These are phyloP conservation scores for Epistrophe grossulariae DNA, from an alignment of 2,888 invertebrate species.

Conservation along the genomic window DNA sequence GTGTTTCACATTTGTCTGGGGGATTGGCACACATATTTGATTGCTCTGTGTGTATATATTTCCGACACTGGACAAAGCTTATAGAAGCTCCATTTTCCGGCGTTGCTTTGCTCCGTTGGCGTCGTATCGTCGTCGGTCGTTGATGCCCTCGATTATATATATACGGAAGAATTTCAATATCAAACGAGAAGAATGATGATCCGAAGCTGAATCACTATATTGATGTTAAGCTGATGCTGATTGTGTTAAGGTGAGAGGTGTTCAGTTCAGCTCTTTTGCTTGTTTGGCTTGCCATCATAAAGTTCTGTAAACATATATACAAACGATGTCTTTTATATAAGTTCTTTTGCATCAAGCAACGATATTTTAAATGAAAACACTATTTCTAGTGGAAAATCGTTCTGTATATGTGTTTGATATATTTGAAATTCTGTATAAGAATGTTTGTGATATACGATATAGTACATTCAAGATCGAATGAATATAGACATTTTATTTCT, in stretches of 20 bases:
- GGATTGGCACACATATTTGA: slow-evolving; percentile 44
- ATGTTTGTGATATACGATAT: no score
- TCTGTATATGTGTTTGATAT: no score
- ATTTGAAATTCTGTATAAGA: no score
- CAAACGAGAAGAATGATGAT: slow-evolving; percentile 21
- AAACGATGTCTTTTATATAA: not conserved
- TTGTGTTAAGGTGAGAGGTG: not conserved
- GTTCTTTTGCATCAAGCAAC: not conserved
- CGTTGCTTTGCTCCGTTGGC: not conserved
- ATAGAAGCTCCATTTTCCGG: slow-evolving; percentile 1
- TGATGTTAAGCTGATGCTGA: not conserved
- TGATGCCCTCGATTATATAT: slow-evolving; percentile 38
- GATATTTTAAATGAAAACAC: not conserved
- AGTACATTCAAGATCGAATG: no score
- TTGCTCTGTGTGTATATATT: slow-evolving; percentile 29
- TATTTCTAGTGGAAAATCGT: no score
- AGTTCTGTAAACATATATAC: not conserved
- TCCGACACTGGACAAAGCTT: slow-evolving; percentile 1
- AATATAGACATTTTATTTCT: no score
- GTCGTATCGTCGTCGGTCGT: no score
- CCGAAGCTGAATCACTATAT: not conserved
- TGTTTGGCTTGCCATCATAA: not conserved
- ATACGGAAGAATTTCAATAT: slow-evolving; percentile 25
- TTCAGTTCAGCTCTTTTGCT: not conserved
- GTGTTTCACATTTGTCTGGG: slow-evolving; percentile 54